Conservation (phyloP, 1,140 invertebrate genomes). For the roundworm (Caenorhabditis elegans) region WBcel235 BX284605.5:12404001-12404500, state of each 20-base stretch:
- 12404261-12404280: background rate
- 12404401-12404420: too few relatives aligned
- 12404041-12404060: too few relatives aligned
- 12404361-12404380: constrained; percentile 15
- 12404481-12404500: background rate
- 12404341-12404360: background rate
- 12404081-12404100: background rate
- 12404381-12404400: too few relatives aligned
- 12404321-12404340: background rate
- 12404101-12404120: background rate
- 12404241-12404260: constrained; percentile 7
- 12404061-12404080: background rate
- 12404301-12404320: background rate
- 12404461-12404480: too few relatives aligned
- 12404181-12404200: background rate
- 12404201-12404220: constrained; percentile 16
- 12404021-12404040: too few relatives aligned
- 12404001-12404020: too few relatives aligned
- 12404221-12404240: background rate
- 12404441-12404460: too few relatives aligned
- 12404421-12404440: too few relatives aligned
- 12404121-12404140: background rate
- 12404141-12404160: background rate
- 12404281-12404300: background rate
- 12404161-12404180: background rate